phyloP scores from a whole-genome alignment of 2,797 vertebrate species.

The Sitta carolinensis region DNA sequence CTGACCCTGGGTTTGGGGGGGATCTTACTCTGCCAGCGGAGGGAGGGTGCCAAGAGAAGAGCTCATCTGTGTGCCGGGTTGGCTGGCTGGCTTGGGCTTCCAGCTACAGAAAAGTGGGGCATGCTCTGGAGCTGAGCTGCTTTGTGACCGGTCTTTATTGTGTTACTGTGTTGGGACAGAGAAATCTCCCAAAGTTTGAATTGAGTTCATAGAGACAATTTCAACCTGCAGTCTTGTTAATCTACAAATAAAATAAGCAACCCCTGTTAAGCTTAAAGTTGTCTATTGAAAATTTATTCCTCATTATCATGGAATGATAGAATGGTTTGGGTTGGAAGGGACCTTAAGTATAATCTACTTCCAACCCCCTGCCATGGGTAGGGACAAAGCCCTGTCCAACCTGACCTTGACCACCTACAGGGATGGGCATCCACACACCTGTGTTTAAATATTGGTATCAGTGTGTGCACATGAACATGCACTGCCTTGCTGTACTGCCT shows the following conservation, averaged over 20 bases:
- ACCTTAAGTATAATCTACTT: neutral
- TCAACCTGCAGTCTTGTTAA: neutral
- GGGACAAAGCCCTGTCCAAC: neutral
- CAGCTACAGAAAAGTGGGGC: neutral
- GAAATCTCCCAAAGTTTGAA: neutral
- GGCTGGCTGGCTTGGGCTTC: neutral
- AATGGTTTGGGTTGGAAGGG: neutral
- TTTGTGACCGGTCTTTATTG: neutral
- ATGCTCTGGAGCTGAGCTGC: neutral
- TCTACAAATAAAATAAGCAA: neutral
- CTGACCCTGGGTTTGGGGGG: too few relatives aligned
- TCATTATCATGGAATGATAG: neutral
- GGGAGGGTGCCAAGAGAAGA: neutral
- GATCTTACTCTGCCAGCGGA: fast-evolving
- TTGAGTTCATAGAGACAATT: neutral
- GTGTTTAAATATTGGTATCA: neutral
- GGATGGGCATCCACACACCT: too few relatives aligned
- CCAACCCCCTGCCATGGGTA: neutral
- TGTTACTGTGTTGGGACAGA: neutral
- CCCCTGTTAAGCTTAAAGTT: neutral
- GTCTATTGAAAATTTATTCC: neutral
- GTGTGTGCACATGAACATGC: fast-evolving
- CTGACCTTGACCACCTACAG: neutral
- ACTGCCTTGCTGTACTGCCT: neutral
- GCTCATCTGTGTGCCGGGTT: neutral